These are phyloP conservation scores for Gastracanthus pulcherrimus DNA, from an alignment of 2,888 invertebrate genomes.

Conservation along the genomic window DNA sequence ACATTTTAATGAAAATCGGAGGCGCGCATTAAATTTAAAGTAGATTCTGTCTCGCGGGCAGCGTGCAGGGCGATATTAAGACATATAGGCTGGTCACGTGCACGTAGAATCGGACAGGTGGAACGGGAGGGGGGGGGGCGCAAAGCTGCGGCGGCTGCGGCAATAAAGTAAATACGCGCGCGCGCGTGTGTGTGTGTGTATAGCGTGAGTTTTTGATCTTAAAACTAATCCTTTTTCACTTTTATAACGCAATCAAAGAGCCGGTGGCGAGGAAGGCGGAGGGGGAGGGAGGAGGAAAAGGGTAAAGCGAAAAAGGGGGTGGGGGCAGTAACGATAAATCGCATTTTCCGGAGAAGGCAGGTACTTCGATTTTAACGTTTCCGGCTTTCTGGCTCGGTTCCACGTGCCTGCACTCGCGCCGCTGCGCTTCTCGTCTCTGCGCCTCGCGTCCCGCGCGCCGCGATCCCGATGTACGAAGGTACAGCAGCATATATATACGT, in stretches of 20 bases:
- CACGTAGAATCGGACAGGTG: background rate
- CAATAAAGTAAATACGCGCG: background rate
- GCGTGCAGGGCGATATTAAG: background rate
- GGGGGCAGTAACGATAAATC: conserved; percentile 71
- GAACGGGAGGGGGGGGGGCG: too few relatives aligned
- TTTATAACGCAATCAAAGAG: conserved; percentile 59
- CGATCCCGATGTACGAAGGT: background rate
- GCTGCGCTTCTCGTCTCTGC: too few relatives aligned
- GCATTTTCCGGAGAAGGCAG: conserved; percentile 66
- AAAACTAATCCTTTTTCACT: conserved; percentile 54
- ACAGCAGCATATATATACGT: background rate
- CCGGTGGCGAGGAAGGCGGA: background rate
- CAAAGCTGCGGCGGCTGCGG: background rate
- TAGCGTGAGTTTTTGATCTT: conserved; percentile 55
- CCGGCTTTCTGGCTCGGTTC: conserved; percentile 72
- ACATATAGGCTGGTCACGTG: background rate
- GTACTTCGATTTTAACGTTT: conserved; percentile 67
- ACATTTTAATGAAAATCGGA: too few relatives aligned
- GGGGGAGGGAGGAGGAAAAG: background rate
- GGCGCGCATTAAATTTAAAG: background rate
- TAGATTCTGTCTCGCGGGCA: background rate
- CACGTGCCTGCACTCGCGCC: conserved; percentile 62
- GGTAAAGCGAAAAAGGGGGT: conserved; percentile 38
- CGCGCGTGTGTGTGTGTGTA: background rate
- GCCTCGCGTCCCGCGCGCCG: conserved; percentile 39